Evolutionary conservation across 2,797 vertebrate genomes (phyloP).

Genomic region (Lagodon rhomboides): DNA sequence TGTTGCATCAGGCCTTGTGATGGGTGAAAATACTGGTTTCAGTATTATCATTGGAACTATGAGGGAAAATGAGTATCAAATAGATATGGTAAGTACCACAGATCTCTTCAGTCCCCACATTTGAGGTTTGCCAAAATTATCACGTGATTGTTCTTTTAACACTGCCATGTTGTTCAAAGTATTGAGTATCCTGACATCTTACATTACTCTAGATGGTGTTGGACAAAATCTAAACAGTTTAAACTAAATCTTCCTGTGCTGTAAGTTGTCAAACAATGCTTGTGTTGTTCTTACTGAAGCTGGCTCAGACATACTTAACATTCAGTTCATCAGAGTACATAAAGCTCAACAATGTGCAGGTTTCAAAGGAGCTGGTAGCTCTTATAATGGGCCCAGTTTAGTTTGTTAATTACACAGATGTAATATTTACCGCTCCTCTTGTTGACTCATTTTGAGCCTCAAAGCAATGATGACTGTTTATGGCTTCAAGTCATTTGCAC

Average conservation of each 20-base stretch:
- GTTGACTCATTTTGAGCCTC: slow-evolving; percentile 4
- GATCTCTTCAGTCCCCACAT: neutral
- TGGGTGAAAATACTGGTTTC: neutral
- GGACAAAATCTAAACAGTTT: neutral
- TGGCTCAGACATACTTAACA: neutral
- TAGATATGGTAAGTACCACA: neutral
- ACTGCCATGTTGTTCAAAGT: neutral
- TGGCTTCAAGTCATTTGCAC: slow-evolving; percentile 2
- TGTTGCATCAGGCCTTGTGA: neutral
- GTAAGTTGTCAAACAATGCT: neutral
- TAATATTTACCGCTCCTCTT: slow-evolving; percentile 2
- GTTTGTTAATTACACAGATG: slow-evolving; percentile 1
- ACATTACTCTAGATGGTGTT: neutral
- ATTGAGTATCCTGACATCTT: neutral
- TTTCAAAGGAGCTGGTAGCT: neutral
- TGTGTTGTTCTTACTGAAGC: slow-evolving; percentile 9
- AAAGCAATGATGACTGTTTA: slow-evolving; percentile 11
- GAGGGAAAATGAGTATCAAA: neutral
- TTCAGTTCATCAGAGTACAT: neutral
- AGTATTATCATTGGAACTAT: neutral
- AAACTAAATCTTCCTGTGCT: neutral
- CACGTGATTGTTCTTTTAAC: neutral
- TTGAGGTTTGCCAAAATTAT: neutral
- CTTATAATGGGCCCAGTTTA: neutral
- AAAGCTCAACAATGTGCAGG: neutral